Evolutionary conservation across 1,140 invertebrate genomes (phyloP), one percentile per base, ranked within the genome.

Genomic region (Gyrodactylus salaris): DNA sequence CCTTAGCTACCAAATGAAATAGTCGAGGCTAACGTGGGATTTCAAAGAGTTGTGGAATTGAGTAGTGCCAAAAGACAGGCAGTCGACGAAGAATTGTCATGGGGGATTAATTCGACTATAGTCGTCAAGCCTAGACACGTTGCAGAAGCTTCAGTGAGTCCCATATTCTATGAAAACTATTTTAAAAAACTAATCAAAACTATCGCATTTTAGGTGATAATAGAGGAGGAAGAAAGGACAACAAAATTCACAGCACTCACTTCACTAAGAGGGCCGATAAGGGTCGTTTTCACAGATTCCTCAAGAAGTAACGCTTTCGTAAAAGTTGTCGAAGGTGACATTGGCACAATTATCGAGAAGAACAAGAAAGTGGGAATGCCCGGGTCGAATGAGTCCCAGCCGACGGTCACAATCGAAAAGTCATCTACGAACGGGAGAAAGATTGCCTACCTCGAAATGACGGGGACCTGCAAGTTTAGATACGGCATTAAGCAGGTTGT

Each of bases 1-100:
- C 73, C 80, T 68, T 77, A 79, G 71, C 80, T 78, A 24, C 79
- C 79, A n/a, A 77, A 79, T 77, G 75, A 74, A 75, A 75, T 80
- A 25, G 76, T 78, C 21, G 79, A 80, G 72, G 74, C 80, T 24
- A 80, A 80, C 74, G 78, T 78, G 22, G 78, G 78, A 21, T 80
- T 80, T 74, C 79, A 80, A 20, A 69, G 74, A 21, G 77, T 77
- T 68, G 73, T 77, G 1, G 74, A 68, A 25, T 25, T 77, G 27
- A 74, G 70, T 27, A 71, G 76, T 27, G 74, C 74, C 25, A 75
- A 75, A 25, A 79, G 80, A 70, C 79, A 80, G 71, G 76, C 76
- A 19, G 77, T 79, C 69, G 76, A 78, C 20, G 79, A 80, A 72
- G 75, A 75, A 68, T 76, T 80, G 16, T 75, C 75, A 16, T 80